phyloP scores from a whole-genome alignment of 2,888 invertebrate species.

The Cephus spinipes region DNA sequence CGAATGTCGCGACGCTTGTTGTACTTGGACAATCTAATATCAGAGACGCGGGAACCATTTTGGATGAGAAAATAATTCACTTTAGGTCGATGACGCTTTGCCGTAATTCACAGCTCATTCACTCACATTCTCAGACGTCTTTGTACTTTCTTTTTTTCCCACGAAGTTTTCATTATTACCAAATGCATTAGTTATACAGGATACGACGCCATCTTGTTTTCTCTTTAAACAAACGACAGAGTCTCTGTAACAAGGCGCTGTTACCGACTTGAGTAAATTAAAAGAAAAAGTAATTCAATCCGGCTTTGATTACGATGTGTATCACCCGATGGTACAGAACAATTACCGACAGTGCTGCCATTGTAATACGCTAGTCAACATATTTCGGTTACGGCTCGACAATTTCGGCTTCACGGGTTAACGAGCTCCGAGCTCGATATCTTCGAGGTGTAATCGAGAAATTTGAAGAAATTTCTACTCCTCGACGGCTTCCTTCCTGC shows the following conservation, averaged over 20 bases:
- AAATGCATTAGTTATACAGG: not conserved
- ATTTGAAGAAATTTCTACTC: not conserved
- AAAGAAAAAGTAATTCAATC: not conserved
- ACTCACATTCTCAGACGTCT: not conserved
- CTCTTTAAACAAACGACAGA: not conserved
- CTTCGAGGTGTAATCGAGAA: not conserved
- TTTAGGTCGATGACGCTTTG: not conserved
- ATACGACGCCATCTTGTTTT: not conserved
- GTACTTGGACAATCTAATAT: not conserved
- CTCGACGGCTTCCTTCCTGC: not conserved
- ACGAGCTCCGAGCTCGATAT: not conserved
- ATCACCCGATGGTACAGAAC: not conserved
- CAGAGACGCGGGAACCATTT: not conserved
- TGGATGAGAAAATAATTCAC: not conserved
- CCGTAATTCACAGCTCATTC: not conserved
- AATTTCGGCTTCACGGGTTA: not conserved
- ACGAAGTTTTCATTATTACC: not conserved
- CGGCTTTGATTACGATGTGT: not conserved
- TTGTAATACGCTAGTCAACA: not conserved
- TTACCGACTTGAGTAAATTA: not conserved
- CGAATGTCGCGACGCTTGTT: not conserved
- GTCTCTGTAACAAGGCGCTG: not conserved
- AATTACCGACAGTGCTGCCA: not conserved
- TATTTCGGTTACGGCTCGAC: not conserved
- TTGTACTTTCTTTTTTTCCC: not conserved